Evolutionary conservation across 2,113 vertebrate species (phyloP).

Genomic region (Butorides virescens): DNA sequence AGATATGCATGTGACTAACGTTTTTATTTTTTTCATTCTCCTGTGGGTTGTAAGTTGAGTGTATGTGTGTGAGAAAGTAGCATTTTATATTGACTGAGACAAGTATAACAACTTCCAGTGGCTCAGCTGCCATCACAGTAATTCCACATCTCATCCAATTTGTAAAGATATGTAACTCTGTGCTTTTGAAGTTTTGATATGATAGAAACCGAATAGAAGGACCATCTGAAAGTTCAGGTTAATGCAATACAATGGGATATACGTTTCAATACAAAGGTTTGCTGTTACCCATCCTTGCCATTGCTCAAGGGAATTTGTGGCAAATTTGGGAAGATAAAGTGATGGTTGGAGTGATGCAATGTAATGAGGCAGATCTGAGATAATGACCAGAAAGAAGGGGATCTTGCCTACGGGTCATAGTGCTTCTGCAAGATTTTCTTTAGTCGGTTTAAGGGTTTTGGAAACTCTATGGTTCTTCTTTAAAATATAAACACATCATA

Average conservation of each 20-base stretch:
- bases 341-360: not conserved
- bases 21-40: not conserved
- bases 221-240: not conserved
- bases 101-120: constrained; percentile 38
- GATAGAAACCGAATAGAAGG: constrained; percentile 19
- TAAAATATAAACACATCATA: not conserved
- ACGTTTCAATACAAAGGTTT: not conserved
- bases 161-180: constrained; percentile 47
- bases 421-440: not conserved
- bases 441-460: not conserved
- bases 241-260: not conserved
- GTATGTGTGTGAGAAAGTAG: not conserved
- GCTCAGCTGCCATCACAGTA: constrained; percentile 45
- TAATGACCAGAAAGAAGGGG: not conserved
- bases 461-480: not conserved
- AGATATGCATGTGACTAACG: not conserved
- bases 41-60: not conserved
- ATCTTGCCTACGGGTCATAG: not conserved
- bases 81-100: constrained; percentile 48
- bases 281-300: not conserved
- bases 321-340: not conserved
- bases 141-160: constrained; percentile 62
- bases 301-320: not conserved
- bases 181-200: constrained; percentile 49
- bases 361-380: not conserved